Base-by-base conservation (phyloP, 2,797 vertebrate species). In the Myotis myotis region DNA sequence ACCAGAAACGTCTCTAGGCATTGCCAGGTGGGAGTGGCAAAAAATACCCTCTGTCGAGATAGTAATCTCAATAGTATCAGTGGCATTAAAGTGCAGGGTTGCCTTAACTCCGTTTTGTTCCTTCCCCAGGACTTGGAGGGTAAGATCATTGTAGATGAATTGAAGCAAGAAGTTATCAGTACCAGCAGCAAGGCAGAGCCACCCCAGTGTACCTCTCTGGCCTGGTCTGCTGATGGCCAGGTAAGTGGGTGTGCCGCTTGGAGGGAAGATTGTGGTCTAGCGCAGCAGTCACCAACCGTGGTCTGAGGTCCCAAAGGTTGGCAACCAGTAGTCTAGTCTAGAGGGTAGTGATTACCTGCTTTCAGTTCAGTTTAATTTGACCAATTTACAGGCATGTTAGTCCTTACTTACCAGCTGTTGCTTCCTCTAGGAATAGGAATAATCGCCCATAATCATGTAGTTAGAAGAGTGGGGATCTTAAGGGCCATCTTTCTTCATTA, bases 141-240 rank as follows among this genome's bases (percentile, higher is more conserved):
- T 47, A 99, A 99, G 97, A 99, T 99, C 98, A 99, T 99, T 71
- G 99, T 99, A 96, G 99, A 99, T 78, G 99, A 99, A 96, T 98
- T 99, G 97, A 99, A 99, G 97, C 99, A 99, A 97, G 99, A 99
- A 97, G 99, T 99, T 96, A 99, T 99, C 98, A 99, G 99, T 98
- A 99, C 99, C 95, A 99, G 99, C 98, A 99, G 99, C 99, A 99
- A 99, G 96, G 99, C 99, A 0, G 99, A 99, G 79, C 99, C 99
- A 0, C 99, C 99, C 38, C 99, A 99, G 97, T 99, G 99, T 94
- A 99, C 99, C 0, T 99, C 98, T 51, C 97, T 99, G 98, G 99
- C 99, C 80, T 99, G 99, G 99, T 99, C 99, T 81, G 99, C 99
- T 90, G 99, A 99, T 38, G 99, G 99, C 97, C 99, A 99, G 99